These are phyloP conservation scores for Myotis myotis DNA, from an alignment of 2,797 vertebrate genomes.

Conservation along the genomic window DNA sequence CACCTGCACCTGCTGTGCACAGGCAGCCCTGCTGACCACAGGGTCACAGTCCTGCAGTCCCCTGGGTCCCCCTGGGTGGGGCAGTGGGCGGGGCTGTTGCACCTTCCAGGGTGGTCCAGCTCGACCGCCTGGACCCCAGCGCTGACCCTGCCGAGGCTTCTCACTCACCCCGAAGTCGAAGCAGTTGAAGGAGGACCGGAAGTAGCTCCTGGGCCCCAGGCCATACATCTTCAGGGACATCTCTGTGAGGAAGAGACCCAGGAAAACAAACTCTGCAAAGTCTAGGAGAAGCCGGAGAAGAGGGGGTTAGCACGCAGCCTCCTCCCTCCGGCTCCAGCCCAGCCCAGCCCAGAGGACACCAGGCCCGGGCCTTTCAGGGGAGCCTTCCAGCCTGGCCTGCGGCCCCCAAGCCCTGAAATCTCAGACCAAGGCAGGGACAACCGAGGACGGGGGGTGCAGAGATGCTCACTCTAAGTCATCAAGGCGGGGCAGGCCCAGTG, in stretches of 20 bases:
- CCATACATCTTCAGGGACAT: constrained; percentile 99
- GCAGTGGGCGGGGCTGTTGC: accelerated
- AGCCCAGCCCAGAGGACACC: not conserved
- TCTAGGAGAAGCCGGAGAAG: constrained; percentile 84
- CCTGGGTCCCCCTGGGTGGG: too few species aligned
- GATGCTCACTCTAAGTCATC: not conserved
- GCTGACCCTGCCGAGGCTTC: accelerated
- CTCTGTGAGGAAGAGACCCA: constrained; percentile 96
- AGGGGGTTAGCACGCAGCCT: constrained; percentile 42
- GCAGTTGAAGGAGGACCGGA: constrained; percentile 98
- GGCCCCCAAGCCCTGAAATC: not conserved
- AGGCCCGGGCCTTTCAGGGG: not conserved
- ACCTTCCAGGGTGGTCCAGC: too few species aligned
- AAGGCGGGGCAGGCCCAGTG: too few species aligned
- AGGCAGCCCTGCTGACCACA: not conserved
- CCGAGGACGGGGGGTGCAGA: accelerated
- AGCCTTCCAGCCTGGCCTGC: not conserved
- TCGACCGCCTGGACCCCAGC: not conserved
- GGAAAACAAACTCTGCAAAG: constrained; percentile 97
- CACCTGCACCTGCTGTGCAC: not conserved
- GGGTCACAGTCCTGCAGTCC: not conserved
- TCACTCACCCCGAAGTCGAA: constrained; percentile 96
- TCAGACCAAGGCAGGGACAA: not conserved
- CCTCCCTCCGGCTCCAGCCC: not conserved
- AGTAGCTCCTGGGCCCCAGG: constrained; percentile 95